Base-by-base conservation (phyloP, 2,888 invertebrate species). In the Eudemis profundana region DNA sequence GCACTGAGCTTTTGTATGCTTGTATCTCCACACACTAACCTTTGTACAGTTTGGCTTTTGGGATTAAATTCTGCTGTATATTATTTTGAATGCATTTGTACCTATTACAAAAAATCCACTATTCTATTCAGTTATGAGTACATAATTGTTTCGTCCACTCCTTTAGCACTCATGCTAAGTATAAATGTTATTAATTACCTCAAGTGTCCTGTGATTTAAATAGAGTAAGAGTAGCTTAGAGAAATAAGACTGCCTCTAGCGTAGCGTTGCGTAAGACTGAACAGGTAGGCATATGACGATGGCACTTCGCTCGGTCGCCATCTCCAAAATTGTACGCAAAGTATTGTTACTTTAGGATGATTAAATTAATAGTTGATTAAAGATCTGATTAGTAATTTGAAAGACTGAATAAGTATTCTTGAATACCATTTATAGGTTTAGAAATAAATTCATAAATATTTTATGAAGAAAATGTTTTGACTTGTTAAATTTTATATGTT, bases 401-500 rank as follows among this genome's bases (percentile, higher is more conserved):
- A 75, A 75, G 75, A 71, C 63, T 71, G 71, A 70, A 68, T 63
- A 62, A 67, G 70, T 74, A 71, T 70, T 66, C 42, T 12, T 33
- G 40, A 51, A 23, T 3, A 33, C 69, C n/a, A 60, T 76, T 77
- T 74, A 75, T 74, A 77, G 78, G 77, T 79, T 79, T 78, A 76
- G 76, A 78, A 74, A 76, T 77, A 74, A 78, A 76, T 72, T 74
- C 73, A 74, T 77, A 73, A 63, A 67, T 50, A 59, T 82, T 79
- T 85, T 82, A 74, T 69, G 69, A 68, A 62, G 76, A 80, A 73
- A 83, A 81, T 82, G 77, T 81, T 83, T 79, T 84, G 81, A 82
- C 77, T 86, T 86, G 79, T 79, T 82, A 82, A 83, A 84, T 82
- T 78, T 82, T 89, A 84, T 86, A 85, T 78, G 82, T 77, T 73